Conservation (phyloP, 2,888 invertebrate species). For the Synanthedon myopaeformis region DNA sequence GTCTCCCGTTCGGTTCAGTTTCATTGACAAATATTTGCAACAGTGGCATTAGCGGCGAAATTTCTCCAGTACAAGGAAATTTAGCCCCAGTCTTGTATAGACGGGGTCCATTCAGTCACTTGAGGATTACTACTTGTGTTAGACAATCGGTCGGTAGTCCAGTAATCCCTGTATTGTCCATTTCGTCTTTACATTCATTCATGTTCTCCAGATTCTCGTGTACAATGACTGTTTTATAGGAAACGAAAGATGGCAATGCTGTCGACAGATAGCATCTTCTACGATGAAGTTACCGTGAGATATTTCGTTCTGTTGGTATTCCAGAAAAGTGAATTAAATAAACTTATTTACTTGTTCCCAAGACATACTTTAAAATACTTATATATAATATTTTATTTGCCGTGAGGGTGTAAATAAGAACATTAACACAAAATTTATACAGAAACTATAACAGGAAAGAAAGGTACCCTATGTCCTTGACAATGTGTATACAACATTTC, state of each 20-base stretch:
- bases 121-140: slow-evolving; percentile 5
- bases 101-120: slow-evolving; percentile 9
- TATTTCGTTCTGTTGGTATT: no score
- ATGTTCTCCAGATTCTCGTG: neutral
- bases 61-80: neutral
- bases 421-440: no score
- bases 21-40: slow-evolving; percentile 59
- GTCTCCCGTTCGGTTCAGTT: slow-evolving; percentile 13
- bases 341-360: no score
- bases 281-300: no score
- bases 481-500: no score
- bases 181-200: slow-evolving; percentile 21
- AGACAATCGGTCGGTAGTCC: slow-evolving; percentile 7
- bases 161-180: slow-evolving; percentile 22
- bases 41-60: slow-evolving; percentile 26
- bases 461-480: no score
- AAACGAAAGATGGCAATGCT: neutral
- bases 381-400: no score
- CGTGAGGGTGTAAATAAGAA: no score
- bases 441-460: no score
- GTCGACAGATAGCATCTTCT: no score
- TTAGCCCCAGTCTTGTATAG: neutral
- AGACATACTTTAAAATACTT: no score
- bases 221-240: neutral
- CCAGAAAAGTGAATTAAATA: no score